Percentiles rank a stretch among this genome's conserved stretches.
Conservation (phyloP, 1,140 invertebrate genomes). For the Drosophila takahashii region DNA sequence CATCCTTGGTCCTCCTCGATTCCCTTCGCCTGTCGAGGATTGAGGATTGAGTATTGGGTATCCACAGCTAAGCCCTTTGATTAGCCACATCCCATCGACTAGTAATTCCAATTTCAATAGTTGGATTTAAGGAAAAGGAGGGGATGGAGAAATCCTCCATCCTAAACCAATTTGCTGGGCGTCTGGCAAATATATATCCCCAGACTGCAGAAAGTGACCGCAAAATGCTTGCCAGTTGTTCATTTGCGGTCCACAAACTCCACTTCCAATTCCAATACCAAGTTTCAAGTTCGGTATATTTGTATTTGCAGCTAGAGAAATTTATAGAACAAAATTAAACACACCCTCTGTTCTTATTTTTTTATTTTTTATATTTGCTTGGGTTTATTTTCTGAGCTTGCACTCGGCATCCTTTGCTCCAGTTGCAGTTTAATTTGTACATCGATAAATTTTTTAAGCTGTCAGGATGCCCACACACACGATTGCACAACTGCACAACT, state of each 20-base stretch:
- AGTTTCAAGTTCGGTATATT: constrained; percentile 46
- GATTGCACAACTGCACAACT: constrained; percentile 13
- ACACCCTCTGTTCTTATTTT: constrained; percentile 26
- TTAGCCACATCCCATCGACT: constrained; percentile 39
- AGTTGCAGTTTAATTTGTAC: constrained; percentile 80
- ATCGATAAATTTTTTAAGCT: constrained; percentile 79
- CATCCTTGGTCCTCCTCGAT: background rate
- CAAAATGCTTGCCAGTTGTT: constrained; percentile 68
- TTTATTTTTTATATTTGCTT: constrained; percentile 48
- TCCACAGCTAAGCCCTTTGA: constrained; percentile 51
- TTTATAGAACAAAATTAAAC: constrained; percentile 76
- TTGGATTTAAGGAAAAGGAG: no score
- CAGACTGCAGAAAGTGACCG: constrained; percentile 52
- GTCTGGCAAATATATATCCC: constrained; percentile 41
- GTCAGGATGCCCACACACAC: constrained; percentile 50
- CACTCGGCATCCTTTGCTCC: constrained; percentile 20
- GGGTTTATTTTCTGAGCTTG: constrained; percentile 47
- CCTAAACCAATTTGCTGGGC: constrained; percentile 61
- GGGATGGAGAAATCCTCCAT: constrained; percentile 12
- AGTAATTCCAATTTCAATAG: constrained; percentile 67
- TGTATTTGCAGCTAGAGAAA: constrained; percentile 58
- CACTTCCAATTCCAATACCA: constrained; percentile 1
- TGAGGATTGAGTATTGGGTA: constrained; percentile 18
- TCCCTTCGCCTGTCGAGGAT: no score
- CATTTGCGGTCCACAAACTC: constrained; percentile 50